Base-by-base conservation (phyloP, 64 coral and sea anemone genomes). In the Montipora cactus region DNA sequence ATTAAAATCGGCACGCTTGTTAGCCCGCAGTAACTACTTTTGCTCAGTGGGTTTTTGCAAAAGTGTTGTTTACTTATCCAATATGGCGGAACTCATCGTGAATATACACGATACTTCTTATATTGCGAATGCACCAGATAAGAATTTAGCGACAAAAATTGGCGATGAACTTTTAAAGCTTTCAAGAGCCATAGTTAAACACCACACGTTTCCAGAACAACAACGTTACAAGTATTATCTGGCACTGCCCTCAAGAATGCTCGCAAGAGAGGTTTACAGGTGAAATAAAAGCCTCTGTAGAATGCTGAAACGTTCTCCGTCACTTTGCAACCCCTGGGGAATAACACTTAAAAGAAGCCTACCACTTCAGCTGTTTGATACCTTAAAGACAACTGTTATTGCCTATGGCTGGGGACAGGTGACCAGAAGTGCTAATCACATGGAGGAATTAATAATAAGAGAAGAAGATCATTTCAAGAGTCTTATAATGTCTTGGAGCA, bases 381-480 rank as follows among this genome's bases (percentile, higher is more conserved):
- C 87, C 14, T 45, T 89, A 12, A 89, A 89, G 51, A 48, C 74
- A 25, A 78, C 69, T 89, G 49, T 78, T 89, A 89, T 89, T 77
- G 87, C 87, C n/a, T 89, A 50, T 74, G 87, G 74, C 19, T 89
- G 87, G 72, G 87, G 22, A 61, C 16, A 89, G 49, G 25, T 89
- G 87, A 72, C 74, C 14, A 89, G 70, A 89, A 89, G 72, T 77
- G 57, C 87, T 70, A 57, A 25, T 89, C 87, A 89, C 49, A 68
- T 89, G 87, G 87, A 89, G 49, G 87, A 89, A 55, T 74, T 89
- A 89, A 69, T 89, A 44, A 89, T 89, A 70, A 89, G 68, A 74
- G 87, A 22, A 22, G 68, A 89, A 75, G 87, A 76, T 77, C 68
- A 57, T 89, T 89, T 89, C 51, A 89, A 70, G 47, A 89, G 74